Percentiles rank a stretch among this genome's conserved stretches.
phyloP scores from a whole-genome alignment of 2,888 invertebrate species.

The Drosophila prostipennis region DNA sequence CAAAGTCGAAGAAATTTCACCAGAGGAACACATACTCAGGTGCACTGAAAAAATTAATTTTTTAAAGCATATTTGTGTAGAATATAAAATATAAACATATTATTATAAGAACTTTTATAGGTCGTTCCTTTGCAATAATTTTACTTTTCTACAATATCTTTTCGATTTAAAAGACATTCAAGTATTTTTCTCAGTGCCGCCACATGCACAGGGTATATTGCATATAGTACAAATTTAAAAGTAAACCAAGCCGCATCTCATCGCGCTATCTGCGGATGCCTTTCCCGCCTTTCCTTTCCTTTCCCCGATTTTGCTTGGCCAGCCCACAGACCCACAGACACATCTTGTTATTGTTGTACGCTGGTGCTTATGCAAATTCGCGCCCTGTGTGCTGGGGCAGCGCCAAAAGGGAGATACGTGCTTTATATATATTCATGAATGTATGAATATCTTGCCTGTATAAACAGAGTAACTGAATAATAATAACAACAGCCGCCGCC shows the following conservation, averaged over 20 bases:
- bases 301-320: slow-evolving; percentile 22
- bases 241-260: slow-evolving; percentile 70
- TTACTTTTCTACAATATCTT: neutral
- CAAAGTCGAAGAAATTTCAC: slow-evolving; percentile 1
- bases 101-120: too few species aligned
- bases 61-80: neutral
- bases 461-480: slow-evolving; percentile 77
- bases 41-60: slow-evolving; percentile 14
- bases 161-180: too few species aligned
- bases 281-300: slow-evolving; percentile 31
- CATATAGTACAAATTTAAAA: slow-evolving; percentile 77
- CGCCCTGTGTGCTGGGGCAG: slow-evolving; percentile 65
- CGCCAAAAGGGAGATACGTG: slow-evolving; percentile 72
- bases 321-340: slow-evolving; percentile 8
- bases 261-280: slow-evolving; percentile 71
- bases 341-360: slow-evolving; percentile 40
- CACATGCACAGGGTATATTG: slow-evolving; percentile 28
- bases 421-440: slow-evolving; percentile 73
- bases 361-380: slow-evolving; percentile 50
- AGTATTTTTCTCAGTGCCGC: slow-evolving; percentile 8
- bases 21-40: slow-evolving; percentile 5
- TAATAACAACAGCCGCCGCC: slow-evolving; percentile 60
- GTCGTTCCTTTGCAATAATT: neutral
- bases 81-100: neutral
- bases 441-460: slow-evolving; percentile 74